Conservation (phyloP, 2,888 invertebrate species). For the Aspidiotus rigidus region DNA sequence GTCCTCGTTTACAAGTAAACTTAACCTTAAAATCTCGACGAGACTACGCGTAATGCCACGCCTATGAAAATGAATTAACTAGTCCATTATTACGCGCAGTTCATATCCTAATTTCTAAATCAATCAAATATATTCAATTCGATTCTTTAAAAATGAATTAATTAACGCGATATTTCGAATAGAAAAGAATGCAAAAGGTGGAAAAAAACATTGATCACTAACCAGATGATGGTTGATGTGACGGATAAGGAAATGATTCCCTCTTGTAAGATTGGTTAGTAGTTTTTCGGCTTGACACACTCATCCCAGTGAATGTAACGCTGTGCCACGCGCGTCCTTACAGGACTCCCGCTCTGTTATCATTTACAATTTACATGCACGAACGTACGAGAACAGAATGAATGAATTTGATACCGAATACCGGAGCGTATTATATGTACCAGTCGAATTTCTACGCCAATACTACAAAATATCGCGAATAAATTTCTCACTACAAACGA, state of each 20-base stretch:
- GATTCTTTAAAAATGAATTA: conserved; percentile 5
- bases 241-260: conserved; percentile 21
- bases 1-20: conserved; percentile 27
- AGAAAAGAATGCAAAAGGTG: conserved; percentile 3
- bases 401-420: conserved; percentile 5
- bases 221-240: conserved; percentile 25
- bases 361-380: conserved; percentile 5
- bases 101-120: conserved; percentile 10
- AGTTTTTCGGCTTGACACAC: conserved; percentile 27
- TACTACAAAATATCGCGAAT: no score
- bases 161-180: neutral
- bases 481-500: neutral
- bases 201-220: conserved; percentile 17
- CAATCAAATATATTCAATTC: conserved; percentile 16
- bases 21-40: conserved; percentile 34
- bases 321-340: conserved; percentile 28
- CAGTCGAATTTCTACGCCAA: no score
- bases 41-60: conserved; percentile 30
- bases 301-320: conserved; percentile 29
- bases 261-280: conserved; percentile 24
- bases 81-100: neutral
- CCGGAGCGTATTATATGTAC: no score
- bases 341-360: conserved; percentile 28
- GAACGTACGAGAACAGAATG: neutral
- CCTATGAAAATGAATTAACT: conserved; percentile 27